These are phyloP conservation scores for Drosophila virilis DNA, from an alignment of 1,140 invertebrate genomes.

Conservation along the genomic window DNA sequence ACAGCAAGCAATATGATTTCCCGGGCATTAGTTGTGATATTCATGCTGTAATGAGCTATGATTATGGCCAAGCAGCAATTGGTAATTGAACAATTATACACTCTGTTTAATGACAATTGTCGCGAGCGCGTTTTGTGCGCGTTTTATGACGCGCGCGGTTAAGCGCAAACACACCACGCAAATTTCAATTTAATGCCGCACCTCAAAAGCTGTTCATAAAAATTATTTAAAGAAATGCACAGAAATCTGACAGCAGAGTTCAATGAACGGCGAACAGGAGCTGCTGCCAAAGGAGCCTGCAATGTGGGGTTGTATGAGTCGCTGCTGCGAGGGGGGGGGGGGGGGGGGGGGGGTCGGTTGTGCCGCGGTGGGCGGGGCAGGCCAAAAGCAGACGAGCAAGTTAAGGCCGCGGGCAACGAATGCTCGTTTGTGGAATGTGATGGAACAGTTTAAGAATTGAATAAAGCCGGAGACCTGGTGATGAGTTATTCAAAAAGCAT, in stretches of 20 bases:
- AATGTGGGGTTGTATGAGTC: neutral
- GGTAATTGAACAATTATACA: slow-evolving; percentile 64
- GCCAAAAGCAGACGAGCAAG: slow-evolving; percentile 43
- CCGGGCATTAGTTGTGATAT: slow-evolving; percentile 25
- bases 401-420: slow-evolving; percentile 56
- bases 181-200: slow-evolving; percentile 42
- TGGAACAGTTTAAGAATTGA: slow-evolving; percentile 53
- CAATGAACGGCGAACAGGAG: slow-evolving; percentile 55
- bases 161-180: slow-evolving; percentile 4
- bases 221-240: slow-evolving; percentile 42
- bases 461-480: slow-evolving; percentile 56
- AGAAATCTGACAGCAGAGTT: slow-evolving; percentile 45
- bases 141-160: neutral
- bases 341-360: neutral
- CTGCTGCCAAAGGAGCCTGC: slow-evolving; percentile 24
- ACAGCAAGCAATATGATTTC: slow-evolving; percentile 2
- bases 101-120: slow-evolving; percentile 44
- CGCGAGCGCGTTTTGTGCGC: slow-evolving; percentile 11
- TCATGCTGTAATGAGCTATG: slow-evolving; percentile 60
- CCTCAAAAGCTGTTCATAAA: slow-evolving; percentile 32
- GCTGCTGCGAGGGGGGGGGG: neutral
- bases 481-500: slow-evolving; percentile 78
- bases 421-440: slow-evolving; percentile 45
- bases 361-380: slow-evolving; percentile 16
- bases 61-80: slow-evolving; percentile 65